phyloP scores from a whole-genome alignment of 2,797 vertebrate species.

The Hydrophis major region DNA sequence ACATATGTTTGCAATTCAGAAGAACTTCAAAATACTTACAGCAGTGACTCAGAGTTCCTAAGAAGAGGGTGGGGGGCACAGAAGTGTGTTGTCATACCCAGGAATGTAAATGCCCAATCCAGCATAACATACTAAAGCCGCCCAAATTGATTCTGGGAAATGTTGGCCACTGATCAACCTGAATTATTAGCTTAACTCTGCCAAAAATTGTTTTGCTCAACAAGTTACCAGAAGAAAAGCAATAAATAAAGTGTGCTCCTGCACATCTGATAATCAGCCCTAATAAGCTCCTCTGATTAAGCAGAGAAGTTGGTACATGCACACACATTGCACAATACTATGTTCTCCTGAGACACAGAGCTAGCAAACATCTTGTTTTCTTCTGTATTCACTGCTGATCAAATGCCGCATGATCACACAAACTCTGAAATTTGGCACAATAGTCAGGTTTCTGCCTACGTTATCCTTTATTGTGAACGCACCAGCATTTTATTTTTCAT shows the following conservation, averaged over 20 bases:
- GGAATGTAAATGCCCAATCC: conserved; percentile 29
- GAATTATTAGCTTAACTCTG: conserved; percentile 20
- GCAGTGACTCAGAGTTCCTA: conserved; percentile 57
- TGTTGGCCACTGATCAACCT: conserved; percentile 34
- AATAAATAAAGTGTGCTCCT: conserved; percentile 13
- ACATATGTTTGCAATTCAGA: conserved; percentile 2
- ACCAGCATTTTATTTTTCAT: background rate
- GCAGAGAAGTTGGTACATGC: background rate
- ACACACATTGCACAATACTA: background rate
- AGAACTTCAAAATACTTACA: background rate
- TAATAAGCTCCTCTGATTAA: conserved; percentile 14
- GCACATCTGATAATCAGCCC: background rate
- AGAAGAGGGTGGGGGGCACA: background rate
- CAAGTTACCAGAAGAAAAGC: conserved; percentile 32
- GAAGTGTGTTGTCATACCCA: background rate
- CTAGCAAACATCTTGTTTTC: conserved; percentile 1
- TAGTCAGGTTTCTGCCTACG: background rate
- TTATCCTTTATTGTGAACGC: background rate
- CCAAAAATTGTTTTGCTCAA: conserved; percentile 51
- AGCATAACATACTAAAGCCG: conserved; percentile 36
- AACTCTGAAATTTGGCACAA: background rate
- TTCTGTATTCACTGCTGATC: background rate
- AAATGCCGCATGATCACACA: background rate
- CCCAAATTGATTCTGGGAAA: conserved; percentile 16
- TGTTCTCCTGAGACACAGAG: background rate